phyloP scores from a whole-genome alignment of 2,113 vertebrate genomes.

The Gadus macrocephalus region DNA sequence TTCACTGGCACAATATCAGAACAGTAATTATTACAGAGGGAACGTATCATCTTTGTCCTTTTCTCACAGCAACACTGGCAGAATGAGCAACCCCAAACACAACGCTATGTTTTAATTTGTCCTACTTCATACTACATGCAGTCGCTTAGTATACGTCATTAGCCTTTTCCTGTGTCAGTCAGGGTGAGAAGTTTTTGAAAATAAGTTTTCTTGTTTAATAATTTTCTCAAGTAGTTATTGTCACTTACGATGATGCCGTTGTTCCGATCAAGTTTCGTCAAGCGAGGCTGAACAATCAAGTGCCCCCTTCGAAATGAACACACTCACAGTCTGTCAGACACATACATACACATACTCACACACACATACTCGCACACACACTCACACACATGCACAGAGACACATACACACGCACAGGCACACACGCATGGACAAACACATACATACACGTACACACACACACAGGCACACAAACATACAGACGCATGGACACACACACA shows the following conservation, averaged over 20 bases:
- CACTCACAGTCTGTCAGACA: not conserved
- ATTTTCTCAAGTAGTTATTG: conserved; percentile 4
- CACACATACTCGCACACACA: conserved; percentile 7
- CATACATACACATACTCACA: conserved; percentile 5
- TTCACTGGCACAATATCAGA: not conserved
- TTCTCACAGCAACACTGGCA: not conserved
- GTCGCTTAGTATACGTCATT: conserved; percentile 13
- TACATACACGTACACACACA: not conserved
- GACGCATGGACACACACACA: not conserved
- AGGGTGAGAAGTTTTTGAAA: not conserved
- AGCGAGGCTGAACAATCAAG: conserved; percentile 9
- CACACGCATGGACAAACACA: not conserved
- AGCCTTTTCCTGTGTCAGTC: conserved; percentile 8
- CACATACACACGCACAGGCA: conserved; percentile 1
- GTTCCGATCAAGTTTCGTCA: conserved; percentile 19
- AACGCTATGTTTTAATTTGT: conserved; percentile 19
- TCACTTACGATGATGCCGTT: conserved; percentile 4
- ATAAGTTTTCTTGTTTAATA: not conserved
- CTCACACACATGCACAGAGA: not conserved
- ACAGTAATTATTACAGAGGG: conserved; percentile 13
- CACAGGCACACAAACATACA: conserved; percentile 4
- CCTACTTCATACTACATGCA: not conserved
- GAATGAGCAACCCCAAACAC: not conserved
- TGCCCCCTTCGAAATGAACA: not conserved
- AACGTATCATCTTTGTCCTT: conserved; percentile 7